phyloP scores from a whole-genome alignment of 2,888 invertebrate species.

The Drosophila longiperda region DNA sequence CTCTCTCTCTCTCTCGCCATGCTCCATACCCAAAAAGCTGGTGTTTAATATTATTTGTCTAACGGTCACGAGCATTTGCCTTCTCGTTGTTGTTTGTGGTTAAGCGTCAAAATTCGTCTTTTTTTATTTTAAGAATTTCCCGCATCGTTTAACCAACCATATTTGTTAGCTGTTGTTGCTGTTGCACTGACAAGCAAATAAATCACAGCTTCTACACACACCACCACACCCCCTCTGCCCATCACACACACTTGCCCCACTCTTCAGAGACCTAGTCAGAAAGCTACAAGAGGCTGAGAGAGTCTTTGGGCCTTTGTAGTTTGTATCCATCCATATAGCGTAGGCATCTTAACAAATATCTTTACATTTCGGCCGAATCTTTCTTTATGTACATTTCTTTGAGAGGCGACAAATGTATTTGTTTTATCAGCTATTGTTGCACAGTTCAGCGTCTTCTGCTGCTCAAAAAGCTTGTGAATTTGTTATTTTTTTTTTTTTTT shows the following conservation, averaged over 20 bases:
- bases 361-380: slow-evolving; percentile 70
- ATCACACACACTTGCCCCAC: not conserved
- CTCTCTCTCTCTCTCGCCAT: not conserved
- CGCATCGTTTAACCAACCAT: slow-evolving; percentile 77
- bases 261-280: slow-evolving; percentile 10
- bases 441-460: slow-evolving; percentile 29
- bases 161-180: slow-evolving; percentile 60
- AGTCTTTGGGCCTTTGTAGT: slow-evolving; percentile 44
- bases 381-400: slow-evolving; percentile 64
- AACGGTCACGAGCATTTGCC: slow-evolving; percentile 77
- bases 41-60: slow-evolving; percentile 79
- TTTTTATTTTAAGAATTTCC: slow-evolving; percentile 71
- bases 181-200: slow-evolving; percentile 77
- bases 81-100: slow-evolving; percentile 70
- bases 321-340: slow-evolving; percentile 36
- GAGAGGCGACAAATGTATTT: slow-evolving; percentile 77
- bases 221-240: not conserved
- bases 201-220: slow-evolving; percentile 61
- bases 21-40: slow-evolving; percentile 36
- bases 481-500: slow-evolving; percentile 33
- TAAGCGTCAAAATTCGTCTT: slow-evolving; percentile 67
- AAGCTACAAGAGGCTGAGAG: slow-evolving; percentile 12
- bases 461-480: slow-evolving; percentile 67
- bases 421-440: slow-evolving; percentile 77
- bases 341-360: slow-evolving; percentile 70